These are phyloP conservation scores for Asobara japonica DNA, from an alignment of 1,140 invertebrate genomes.

Conservation along the genomic window DNA sequence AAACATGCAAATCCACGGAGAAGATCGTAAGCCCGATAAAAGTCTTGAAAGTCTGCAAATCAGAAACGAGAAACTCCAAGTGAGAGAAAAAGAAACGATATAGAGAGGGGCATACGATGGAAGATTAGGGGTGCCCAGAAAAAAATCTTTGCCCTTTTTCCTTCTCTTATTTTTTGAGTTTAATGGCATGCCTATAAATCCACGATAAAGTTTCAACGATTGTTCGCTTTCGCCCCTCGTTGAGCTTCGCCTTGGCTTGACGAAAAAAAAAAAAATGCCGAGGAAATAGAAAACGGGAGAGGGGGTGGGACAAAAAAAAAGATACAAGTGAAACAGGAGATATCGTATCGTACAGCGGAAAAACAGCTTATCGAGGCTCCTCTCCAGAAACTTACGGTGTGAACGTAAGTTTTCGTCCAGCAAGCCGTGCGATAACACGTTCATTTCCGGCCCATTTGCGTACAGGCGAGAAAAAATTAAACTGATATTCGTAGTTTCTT, in stretches of 20 bases:
- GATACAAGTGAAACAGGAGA: conserved; percentile 17
- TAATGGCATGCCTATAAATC: conserved; percentile 44
- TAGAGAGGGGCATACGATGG: background rate
- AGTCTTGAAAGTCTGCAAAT: conserved; percentile 32
- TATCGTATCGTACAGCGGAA: conserved; percentile 13
- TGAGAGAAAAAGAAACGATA: background rate
- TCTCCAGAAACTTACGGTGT: background rate
- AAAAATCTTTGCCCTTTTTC: conserved; percentile 17
- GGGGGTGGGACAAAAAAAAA: background rate
- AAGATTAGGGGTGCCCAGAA: conserved; percentile 33
- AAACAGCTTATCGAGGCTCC: conserved; percentile 8
- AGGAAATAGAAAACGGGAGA: background rate
- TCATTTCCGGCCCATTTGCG: conserved; percentile 23
- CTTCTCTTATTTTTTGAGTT: conserved; percentile 12
- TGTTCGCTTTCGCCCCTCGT: conserved; percentile 29
- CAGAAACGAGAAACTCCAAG: conserved; percentile 16
- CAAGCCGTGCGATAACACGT: conserved; percentile 11
- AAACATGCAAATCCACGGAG: conserved; percentile 31
- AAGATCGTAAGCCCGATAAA: conserved; percentile 36
- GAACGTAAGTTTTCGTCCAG: conserved; percentile 1
- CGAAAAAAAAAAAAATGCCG: conserved; percentile 3
- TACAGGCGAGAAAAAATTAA: conserved; percentile 12
- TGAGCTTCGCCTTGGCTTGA: background rate
- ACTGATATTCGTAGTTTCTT: background rate
- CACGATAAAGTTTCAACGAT: conserved; percentile 48